Percentiles rank a stretch among this genome's conserved stretches.
These are phyloP conservation scores for Anarsia innoxiella DNA, from an alignment of 2,888 invertebrate species.

Conservation along the genomic window DNA sequence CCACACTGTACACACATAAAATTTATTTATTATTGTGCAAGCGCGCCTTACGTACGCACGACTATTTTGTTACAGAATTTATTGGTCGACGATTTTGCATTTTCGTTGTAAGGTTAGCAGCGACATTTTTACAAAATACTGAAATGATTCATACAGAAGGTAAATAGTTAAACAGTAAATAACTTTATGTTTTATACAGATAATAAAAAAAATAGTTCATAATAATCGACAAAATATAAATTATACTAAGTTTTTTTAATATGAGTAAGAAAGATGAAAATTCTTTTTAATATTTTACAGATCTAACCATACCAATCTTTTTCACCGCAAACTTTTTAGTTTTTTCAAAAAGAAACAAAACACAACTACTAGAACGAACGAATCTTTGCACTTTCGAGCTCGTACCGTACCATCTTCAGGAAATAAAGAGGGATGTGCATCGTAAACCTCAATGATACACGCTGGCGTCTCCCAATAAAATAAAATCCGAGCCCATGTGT, in stretches of 20 bases:
- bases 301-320: too few relatives aligned
- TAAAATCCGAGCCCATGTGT: conserved; percentile 40
- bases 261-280: too few relatives aligned
- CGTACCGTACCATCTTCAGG: conserved; percentile 25
- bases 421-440: conserved; percentile 56
- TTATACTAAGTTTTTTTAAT: too few relatives aligned
- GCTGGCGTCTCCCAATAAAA: conserved; percentile 45
- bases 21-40: conserved; percentile 61
- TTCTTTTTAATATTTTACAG: too few relatives aligned
- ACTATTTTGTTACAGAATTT: conserved; percentile 62
- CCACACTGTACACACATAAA: conserved; percentile 39
- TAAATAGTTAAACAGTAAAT: too few relatives aligned
- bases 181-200: too few relatives aligned
- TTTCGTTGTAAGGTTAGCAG: conserved; percentile 43
- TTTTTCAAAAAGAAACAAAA: background rate
- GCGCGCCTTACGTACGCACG: conserved; percentile 49
- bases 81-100: conserved; percentile 59
- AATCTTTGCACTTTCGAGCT: too few relatives aligned
- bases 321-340: conserved; percentile 25
- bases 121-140: too few relatives aligned
- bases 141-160: too few relatives aligned
- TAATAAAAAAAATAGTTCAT: too few relatives aligned
- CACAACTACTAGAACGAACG: background rate
- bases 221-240: too few relatives aligned
- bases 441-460: conserved; percentile 63